Evolutionary conservation across 1,140 invertebrate genomes (phyloP), one percentile per base, ranked within the genome.

Genomic region (Drosophila nigromelanica): DNA sequence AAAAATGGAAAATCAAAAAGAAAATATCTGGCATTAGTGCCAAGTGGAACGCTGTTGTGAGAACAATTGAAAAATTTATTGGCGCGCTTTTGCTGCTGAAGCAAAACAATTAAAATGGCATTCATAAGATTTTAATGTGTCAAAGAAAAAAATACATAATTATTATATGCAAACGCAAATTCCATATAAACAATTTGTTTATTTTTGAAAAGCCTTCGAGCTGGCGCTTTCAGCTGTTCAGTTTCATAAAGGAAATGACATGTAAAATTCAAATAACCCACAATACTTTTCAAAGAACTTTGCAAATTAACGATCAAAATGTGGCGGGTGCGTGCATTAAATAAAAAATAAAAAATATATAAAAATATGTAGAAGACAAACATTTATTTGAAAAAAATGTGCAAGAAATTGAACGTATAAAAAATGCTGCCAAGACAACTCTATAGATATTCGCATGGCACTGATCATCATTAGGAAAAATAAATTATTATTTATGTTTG

Each of bases 401-500:
- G 18, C 37, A 18, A 39, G 47, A 78, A 72, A 78, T 71, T 61
- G 15, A 63, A 81, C 42, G 63, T 54, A 70, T 81, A 75, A 87
- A 64, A 67, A 61, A 55, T 64, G 67, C 67, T 74, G 81, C 37
- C 81, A 86, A 77, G 68, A 80, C 59, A 82, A 81, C 76, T 81
- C 74, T 71, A 75, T 75, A 54, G 59, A 55, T 66, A 48, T 64
- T 43, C 62, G 18, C 39, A 59, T 52, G 56, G 55, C 48, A 35
- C 33, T 1, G 14, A 52, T 63, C 11, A 21, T 63, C 54, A 50
- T 59, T n/a, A 64, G 27, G 47, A 55, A 52, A 69, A 62, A 37
- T 1, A 18, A 73, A 56, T 74, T 66, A 89, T 83, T 89, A 89
- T 89, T 89, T 89, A 89, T 89, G 83, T 80, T 79, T 72, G 63